Conservation (phyloP, 2,888 invertebrate genomes). For the Leptinotarsa tumamoca region DNA sequence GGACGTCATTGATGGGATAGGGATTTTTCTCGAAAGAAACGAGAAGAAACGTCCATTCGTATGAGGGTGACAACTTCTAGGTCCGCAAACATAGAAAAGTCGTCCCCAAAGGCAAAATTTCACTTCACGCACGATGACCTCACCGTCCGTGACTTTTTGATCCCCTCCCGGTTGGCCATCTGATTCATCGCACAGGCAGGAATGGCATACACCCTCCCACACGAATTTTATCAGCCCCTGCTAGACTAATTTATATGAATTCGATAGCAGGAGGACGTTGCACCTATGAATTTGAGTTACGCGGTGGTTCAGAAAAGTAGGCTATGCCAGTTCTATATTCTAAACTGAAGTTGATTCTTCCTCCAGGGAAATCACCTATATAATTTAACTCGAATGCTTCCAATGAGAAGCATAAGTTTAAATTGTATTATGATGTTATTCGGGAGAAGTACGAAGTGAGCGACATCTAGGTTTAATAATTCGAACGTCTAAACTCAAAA, state of each 20-base stretch:
- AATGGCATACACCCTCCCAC: slow-evolving; percentile 10
- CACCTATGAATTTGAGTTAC: not conserved
- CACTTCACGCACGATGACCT: slow-evolving; percentile 33
- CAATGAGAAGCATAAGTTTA: too few relatives aligned
- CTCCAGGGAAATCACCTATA: too few relatives aligned
- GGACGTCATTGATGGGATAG: slow-evolving; percentile 9
- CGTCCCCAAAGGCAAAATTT: slow-evolving; percentile 26
- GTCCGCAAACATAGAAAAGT: slow-evolving; percentile 13
- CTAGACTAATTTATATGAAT: slow-evolving; percentile 18
- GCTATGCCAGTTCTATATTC: not conserved
- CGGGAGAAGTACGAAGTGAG: too few relatives aligned
- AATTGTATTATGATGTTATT: too few relatives aligned
- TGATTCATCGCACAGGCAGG: slow-evolving; percentile 30
- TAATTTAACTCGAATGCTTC: too few relatives aligned
- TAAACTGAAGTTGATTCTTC: too few relatives aligned
- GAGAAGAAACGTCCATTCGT: slow-evolving; percentile 8
- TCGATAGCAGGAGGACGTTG: slow-evolving; percentile 7
- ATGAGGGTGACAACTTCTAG: slow-evolving; percentile 4
- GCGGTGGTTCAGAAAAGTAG: slow-evolving; percentile 2
- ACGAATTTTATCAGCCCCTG: slow-evolving; percentile 19
- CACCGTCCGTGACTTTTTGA: slow-evolving; percentile 39
- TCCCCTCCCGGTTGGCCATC: slow-evolving; percentile 33
- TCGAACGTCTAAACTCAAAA: too few relatives aligned
- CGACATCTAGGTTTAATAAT: too few relatives aligned
- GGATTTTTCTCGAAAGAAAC: not conserved